A percentile compares a stretch with the other conserved stretches of the same genome.
phyloP scores from a whole-genome alignment of 2,888 invertebrate genomes.

The Prenolepis imparis region DNA sequence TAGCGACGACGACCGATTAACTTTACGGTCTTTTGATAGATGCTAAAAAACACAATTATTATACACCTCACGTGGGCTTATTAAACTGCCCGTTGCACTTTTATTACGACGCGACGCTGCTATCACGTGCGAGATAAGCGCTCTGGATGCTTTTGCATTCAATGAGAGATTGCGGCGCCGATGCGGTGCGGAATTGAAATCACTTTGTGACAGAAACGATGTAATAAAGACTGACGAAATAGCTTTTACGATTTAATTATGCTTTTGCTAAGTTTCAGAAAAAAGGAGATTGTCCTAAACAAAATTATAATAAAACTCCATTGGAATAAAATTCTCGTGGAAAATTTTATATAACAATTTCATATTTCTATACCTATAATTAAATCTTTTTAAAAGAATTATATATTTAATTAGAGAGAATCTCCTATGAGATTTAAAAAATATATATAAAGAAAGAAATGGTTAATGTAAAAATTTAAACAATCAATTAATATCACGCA shows the following conservation, averaged over 20 bases:
- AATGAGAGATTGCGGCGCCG: neutral
- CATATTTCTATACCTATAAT: no score
- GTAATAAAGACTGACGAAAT: neutral
- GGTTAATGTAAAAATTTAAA: neutral
- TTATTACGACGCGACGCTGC: conserved; percentile 33
- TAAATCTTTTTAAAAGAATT: no score
- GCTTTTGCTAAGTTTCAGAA: neutral
- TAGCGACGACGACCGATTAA: conserved; percentile 65
- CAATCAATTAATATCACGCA: no score
- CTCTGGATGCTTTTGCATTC: conserved; percentile 49
- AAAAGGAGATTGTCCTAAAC: neutral
- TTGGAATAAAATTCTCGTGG: neutral
- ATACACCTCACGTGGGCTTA: conserved; percentile 58
- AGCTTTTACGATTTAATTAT: neutral
- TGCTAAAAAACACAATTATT: conserved; percentile 74
- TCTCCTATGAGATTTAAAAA: neutral
- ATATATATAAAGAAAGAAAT: neutral
- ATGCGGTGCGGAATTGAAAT: neutral
- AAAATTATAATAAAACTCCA: neutral
- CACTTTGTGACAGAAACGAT: neutral
- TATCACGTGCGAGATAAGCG: conserved; percentile 49
- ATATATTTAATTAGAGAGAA: no score
- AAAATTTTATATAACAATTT: no score
- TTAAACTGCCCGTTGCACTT: conserved; percentile 38
- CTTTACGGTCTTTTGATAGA: conserved; percentile 75